Base-by-base conservation (phyloP, 23 tunicate genomes). In the Ascidia mentula region DNA sequence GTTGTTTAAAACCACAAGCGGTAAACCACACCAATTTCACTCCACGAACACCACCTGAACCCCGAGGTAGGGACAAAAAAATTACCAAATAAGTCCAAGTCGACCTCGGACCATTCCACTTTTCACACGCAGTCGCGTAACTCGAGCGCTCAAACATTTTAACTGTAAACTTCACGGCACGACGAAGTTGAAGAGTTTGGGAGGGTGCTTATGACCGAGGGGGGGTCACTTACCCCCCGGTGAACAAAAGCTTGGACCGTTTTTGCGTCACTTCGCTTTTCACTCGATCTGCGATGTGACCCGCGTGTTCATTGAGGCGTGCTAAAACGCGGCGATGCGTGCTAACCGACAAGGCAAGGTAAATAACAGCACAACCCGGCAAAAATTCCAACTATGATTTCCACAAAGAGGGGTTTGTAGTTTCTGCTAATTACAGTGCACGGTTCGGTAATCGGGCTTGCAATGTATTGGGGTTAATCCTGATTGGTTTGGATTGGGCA, bases 91-190 rank as follows among this genome's bases (percentile, higher is more conserved):
- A 53, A 53, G 65, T 9, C 65, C 65, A 53, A 3, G 15, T 28
- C 22, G 65, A 9, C 13, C 65, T 53, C 65, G 13, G 12, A 26
- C 7, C 13, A 28, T 28, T 53, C 28, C 4, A 9, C 12, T 28
- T 53, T 53, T 53, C 65, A 53, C 65, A 53, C 65, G 65, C 65
- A 53, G 2, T 9, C 22, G 65, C 65, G 65, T 53, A 53, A 53
- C 65, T 9, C 65, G 65, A 53, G 28, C 65, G 22, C 13, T 53
- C 65, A 53, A 53, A 53, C 65, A 53, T 53, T 53, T 53, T 53
- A 53, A 53, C 65, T 20, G 65, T 53, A 53, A 53, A 53, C 65
- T 53, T 53, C 65, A 9, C 53, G 53, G 15, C 15, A 42, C 15
- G 12, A 9, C 15, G 65, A 28, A 53, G 65, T 53, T 53, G 65